A percentile compares a stretch with the other conserved stretches of the same genome.
Conservation (phyloP, 2,113 vertebrate species). For the Asarcornis scutulata region DNA sequence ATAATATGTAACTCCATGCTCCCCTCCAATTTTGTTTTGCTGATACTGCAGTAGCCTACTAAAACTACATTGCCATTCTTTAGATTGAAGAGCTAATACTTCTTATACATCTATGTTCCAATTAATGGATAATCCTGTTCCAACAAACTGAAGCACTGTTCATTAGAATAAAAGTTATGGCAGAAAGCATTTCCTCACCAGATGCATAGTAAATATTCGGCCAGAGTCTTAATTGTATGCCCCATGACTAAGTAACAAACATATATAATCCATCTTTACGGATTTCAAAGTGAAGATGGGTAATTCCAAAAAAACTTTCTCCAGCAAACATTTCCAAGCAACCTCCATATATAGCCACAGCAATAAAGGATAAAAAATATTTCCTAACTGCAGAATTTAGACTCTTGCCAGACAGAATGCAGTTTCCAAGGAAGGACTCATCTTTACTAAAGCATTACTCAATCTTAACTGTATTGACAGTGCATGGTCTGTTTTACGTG, state of each 20-base stretch:
- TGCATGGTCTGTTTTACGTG: not conserved
- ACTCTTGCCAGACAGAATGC: not conserved
- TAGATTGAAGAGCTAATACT: not conserved
- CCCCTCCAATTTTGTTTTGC: not conserved
- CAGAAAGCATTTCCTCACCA: not conserved
- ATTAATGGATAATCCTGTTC: not conserved
- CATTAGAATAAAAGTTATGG: not conserved
- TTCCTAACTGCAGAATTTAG: not conserved
- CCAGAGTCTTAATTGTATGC: conserved; percentile 2
- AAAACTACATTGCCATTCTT: not conserved
- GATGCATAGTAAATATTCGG: not conserved
- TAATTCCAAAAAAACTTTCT: not conserved
- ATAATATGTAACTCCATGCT: accelerated
- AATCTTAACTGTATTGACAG: not conserved
- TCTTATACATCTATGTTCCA: not conserved
- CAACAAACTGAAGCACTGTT: not conserved
- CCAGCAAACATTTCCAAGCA: conserved; percentile 20
- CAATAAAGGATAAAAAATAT: not conserved
- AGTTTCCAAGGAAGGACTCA: not conserved
- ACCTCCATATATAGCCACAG: not conserved
- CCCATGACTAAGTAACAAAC: conserved; percentile 8
- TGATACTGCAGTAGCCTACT: not conserved
- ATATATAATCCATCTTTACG: not conserved
- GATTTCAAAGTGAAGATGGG: conserved; percentile 23
- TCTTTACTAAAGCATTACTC: not conserved